These are phyloP conservation scores for Sinocyclocheilus maitianheensis DNA, from an alignment of 2,113 vertebrate species.

Conservation along the genomic window DNA sequence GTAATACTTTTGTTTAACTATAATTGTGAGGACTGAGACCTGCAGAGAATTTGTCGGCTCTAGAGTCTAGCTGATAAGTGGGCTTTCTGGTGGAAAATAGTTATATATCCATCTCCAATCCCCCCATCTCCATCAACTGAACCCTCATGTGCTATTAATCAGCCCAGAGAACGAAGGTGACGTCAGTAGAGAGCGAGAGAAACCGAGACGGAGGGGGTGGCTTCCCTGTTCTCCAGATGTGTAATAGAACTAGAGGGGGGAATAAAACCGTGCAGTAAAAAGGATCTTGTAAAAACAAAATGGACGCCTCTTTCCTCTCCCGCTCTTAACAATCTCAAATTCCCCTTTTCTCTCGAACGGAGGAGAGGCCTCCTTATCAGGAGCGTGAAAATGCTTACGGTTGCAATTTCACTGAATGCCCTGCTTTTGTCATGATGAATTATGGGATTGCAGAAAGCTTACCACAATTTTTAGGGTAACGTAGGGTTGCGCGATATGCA, in stretches of 20 bases:
- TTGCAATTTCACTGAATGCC: constrained; percentile 11
- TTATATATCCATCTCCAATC: background rate
- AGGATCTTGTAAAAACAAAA: constrained; percentile 41
- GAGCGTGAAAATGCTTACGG: constrained; percentile 24
- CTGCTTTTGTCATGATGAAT: constrained; percentile 26
- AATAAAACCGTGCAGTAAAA: constrained; percentile 52
- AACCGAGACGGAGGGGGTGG: constrained; percentile 49
- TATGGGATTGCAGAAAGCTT: constrained; percentile 17
- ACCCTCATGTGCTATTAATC: constrained; percentile 69
- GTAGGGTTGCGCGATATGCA: background rate
- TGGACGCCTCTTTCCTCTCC: constrained; percentile 29
- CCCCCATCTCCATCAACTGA: constrained; percentile 14
- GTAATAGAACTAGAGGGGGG: constrained; percentile 60
- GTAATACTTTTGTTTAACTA: background rate
- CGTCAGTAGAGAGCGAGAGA: constrained; percentile 65
- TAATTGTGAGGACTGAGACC: background rate
- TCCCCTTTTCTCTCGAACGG: background rate
- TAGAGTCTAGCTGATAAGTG: background rate
- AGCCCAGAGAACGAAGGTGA: constrained; percentile 66
- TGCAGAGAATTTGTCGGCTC: background rate
- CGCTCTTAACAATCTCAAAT: background rate
- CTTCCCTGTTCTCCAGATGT: constrained; percentile 82
- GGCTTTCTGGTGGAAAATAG: constrained; percentile 19
- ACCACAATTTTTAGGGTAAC: constrained; percentile 3
- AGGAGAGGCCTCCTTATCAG: constrained; percentile 5